Percentiles rank a stretch among this genome's conserved stretches.
phyloP scores from a whole-genome alignment of 1,140 invertebrate genomes.

The Drosophila tristis region DNA sequence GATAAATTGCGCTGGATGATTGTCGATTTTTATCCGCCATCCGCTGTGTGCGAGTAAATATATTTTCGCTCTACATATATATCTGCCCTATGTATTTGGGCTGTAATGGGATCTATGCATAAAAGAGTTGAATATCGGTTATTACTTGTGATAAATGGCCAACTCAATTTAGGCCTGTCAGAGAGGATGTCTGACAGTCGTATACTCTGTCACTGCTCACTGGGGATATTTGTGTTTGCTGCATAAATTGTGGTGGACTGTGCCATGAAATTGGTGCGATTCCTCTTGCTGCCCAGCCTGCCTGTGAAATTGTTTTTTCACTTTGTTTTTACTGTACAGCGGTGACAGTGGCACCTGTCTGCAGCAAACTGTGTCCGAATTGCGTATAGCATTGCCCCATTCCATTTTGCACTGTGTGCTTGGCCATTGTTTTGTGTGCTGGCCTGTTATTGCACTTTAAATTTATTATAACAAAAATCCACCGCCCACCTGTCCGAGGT shows the following conservation, averaged over 20 bases:
- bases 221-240: background rate
- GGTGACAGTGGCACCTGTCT: background rate
- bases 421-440: constrained; percentile 10
- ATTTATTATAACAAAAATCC: background rate
- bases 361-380: too few relatives aligned
- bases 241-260: constrained; percentile 20
- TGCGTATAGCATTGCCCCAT: background rate
- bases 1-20: constrained; percentile 47
- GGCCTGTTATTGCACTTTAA: too few relatives aligned
- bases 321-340: background rate
- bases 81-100: background rate
- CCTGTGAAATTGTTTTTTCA: background rate
- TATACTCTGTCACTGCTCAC: too few relatives aligned
- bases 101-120: too few relatives aligned
- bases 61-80: constrained; percentile 2
- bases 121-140: too few relatives aligned
- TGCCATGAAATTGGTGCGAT: constrained; percentile 1
- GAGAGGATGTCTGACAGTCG: too few relatives aligned
- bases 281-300: background rate
- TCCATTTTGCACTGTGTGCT: background rate
- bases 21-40: constrained; percentile 5
- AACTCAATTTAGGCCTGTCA: too few relatives aligned
- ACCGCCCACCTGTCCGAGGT: background rate
- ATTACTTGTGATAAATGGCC: too few relatives aligned
- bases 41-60: background rate